Conservation (phyloP, 2,797 vertebrate genomes). For the Knipowitschia caucasica region DNA sequence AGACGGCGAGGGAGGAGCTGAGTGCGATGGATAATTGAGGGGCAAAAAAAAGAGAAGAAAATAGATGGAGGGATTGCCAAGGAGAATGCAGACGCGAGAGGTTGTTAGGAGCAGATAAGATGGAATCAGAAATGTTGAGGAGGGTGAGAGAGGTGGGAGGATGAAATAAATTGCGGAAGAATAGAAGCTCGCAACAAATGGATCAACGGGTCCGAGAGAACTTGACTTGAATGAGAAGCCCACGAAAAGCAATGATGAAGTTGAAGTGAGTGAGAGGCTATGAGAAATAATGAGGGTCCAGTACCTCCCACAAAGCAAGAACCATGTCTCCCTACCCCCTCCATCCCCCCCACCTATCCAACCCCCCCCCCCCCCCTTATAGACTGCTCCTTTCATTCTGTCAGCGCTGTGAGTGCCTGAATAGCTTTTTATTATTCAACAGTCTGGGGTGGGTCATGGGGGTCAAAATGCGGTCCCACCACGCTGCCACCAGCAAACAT, state of each 20-base stretch:
- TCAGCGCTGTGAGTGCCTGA: slow-evolving; percentile 60
- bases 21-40: slow-evolving; percentile 50
- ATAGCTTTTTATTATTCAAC: slow-evolving; percentile 76
- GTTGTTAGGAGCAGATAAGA: slow-evolving; percentile 54
- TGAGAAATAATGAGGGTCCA: slow-evolving; percentile 59
- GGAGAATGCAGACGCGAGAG: slow-evolving; percentile 45
- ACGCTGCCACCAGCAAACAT: slow-evolving; percentile 67
- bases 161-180: slow-evolving; percentile 47
- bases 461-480: slow-evolving; percentile 51
- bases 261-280: slow-evolving; percentile 28
- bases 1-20: slow-evolving; percentile 65
- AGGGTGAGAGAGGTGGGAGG: slow-evolving; percentile 30
- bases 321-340: slow-evolving; percentile 37
- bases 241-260: slow-evolving; percentile 31
- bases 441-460: slow-evolving; percentile 60
- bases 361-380: slow-evolving; percentile 1
- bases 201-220: slow-evolving; percentile 33
- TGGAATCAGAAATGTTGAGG: slow-evolving; percentile 14
- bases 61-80: slow-evolving; percentile 18
- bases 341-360: neutral
- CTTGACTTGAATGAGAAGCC: slow-evolving; percentile 30
- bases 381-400: slow-evolving; percentile 69
- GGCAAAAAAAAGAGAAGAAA: slow-evolving; percentile 16
- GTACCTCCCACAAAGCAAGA: slow-evolving; percentile 71
- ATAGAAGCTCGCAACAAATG: slow-evolving; percentile 50